Evolutionary conservation across 2,113 vertebrate species (phyloP), one percentile per base, ranked within the genome.

Genomic region (Hiodon alosoides): DNA sequence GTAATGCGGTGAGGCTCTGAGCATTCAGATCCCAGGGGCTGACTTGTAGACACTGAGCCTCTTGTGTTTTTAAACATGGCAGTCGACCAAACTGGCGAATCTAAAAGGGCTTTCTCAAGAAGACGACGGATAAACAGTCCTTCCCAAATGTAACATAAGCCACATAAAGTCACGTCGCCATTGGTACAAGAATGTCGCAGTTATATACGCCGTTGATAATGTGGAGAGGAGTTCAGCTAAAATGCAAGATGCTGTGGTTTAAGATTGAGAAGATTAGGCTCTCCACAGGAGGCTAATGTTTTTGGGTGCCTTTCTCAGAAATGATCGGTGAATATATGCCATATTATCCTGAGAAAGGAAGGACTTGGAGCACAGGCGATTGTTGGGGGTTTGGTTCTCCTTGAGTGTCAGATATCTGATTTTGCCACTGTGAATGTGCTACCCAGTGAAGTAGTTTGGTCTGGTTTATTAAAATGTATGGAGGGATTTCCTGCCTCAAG

Each of bases 71-170:
- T 14, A 64, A 64, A 46, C 8, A 16, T 59, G 54, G 64, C 73
- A 59, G 65, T 55, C 53, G 7, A 57, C 73, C 73, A 74, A 59
- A 48, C 52, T 31, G 55, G 13, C 13, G 57, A 74, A 68, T 58
- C 4, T 57, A 16, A 50, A 52, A 16, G 11, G 6, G 8, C 62
- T 53, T 73, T 65, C 16, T 73, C 72, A 74, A 66, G 13, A 51
- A 58, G 47, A 67, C n/a, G 53, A 48, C 52, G 54, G 47, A 31
- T 72, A 72, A 72, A 62, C 48, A 53, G n/a, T 59, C 48, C 10
- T 68, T 51, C n/a, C 31, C 3, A 47, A 57, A 17, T 71, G 53
- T 4, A 74, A 73, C 16, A 7, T n/a, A 8, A 17, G 17, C 61
- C 46, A 65, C 31, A 74, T 13, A 8, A 64, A 4, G 65, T 67